These are phyloP conservation scores for Argopecten irradians DNA, from an alignment of 1,140 invertebrate genomes.

Conservation along the genomic window DNA sequence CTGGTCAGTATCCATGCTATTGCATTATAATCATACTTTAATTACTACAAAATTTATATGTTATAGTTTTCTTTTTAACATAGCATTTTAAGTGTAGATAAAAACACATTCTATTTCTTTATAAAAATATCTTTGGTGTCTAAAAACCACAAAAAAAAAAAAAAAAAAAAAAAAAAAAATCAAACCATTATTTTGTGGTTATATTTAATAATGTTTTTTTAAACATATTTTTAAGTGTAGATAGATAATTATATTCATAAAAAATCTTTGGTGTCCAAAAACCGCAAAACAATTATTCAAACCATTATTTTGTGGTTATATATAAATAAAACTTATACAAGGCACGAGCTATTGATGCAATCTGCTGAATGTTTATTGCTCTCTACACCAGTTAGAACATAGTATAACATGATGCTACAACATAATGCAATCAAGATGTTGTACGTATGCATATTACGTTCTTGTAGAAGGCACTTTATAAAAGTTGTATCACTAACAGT, in stretches of 20 bases:
- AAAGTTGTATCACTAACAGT: background rate
- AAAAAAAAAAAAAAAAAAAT: background rate
- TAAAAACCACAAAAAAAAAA: background rate
- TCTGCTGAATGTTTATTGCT: background rate
- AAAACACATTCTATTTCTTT: too few relatives aligned
- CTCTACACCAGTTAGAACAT: background rate
- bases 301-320: too few relatives aligned
- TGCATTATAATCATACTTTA: too few relatives aligned
- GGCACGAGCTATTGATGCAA: background rate
- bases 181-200: background rate
- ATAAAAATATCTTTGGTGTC: background rate
- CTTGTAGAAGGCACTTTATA: background rate
- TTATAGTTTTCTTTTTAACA: too few relatives aligned
- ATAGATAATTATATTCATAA: too few relatives aligned
- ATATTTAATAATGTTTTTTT: too few relatives aligned
- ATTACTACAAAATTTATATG: too few relatives aligned
- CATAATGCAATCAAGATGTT: slow-evolving; percentile 17
- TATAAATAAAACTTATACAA: background rate
- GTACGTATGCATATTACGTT: background rate
- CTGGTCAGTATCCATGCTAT: too few relatives aligned
- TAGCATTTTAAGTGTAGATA: too few relatives aligned
- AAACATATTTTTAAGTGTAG: too few relatives aligned
- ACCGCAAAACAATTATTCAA: too few relatives aligned
- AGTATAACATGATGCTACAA: background rate
- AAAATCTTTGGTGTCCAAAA: too few relatives aligned